Evolutionary conservation across 2,113 vertebrate species (phyloP).

Genomic region (Acrocephalus kingi): DNA sequence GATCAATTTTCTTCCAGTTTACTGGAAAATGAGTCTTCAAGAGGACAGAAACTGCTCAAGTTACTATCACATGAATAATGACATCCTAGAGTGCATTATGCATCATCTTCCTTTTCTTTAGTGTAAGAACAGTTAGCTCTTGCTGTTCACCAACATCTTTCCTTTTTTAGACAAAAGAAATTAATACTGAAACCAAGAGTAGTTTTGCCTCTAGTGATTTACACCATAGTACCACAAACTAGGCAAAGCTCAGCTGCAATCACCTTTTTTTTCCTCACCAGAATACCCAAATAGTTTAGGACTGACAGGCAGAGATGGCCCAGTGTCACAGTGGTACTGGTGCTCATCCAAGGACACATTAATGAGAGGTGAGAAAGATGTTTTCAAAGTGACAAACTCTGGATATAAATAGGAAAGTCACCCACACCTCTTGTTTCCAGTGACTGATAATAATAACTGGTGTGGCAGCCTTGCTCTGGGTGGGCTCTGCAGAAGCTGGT

Average conservation of each 20-base stretch:
- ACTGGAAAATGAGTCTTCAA: not conserved
- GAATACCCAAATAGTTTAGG: not conserved
- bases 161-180: not conserved
- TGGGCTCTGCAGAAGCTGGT: not conserved
- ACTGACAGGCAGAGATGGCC: not conserved
- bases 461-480: not conserved
- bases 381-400: not conserved
- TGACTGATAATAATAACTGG: not conserved
- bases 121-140: not conserved
- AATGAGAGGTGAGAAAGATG: not conserved
- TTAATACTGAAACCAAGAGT: not conserved
- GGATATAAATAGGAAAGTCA: conserved; percentile 18
- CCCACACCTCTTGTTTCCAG: not conserved
- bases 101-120: not conserved
- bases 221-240: not conserved
- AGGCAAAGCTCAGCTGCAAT: not conserved
- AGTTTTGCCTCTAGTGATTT: not conserved
- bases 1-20: not conserved
- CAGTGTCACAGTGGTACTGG: not conserved
- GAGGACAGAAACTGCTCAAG: not conserved
- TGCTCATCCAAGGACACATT: not conserved
- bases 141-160: not conserved
- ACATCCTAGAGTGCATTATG: not conserved
- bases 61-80: not conserved
- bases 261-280: not conserved